Evolutionary conservation across 2,888 invertebrate genomes (phyloP), one percentile per base, ranked within the genome.

Genomic region (Mechanitis mazaeus): DNA sequence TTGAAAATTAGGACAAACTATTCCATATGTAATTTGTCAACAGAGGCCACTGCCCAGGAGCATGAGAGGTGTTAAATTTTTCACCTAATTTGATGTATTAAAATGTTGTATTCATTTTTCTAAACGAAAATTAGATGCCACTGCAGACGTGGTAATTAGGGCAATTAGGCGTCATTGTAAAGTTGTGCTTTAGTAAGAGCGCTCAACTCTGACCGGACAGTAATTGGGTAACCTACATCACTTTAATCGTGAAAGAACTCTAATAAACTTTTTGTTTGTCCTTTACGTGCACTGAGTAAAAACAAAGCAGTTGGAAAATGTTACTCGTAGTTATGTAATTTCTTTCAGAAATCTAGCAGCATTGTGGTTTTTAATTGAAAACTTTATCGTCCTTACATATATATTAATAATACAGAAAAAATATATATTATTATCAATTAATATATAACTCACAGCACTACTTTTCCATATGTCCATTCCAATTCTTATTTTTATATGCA

Each of bases 191-290:
- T 28, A 55, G 28, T 50, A 50, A 56, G 55, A 55, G 54, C 33
- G 60, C 42, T 38, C 47, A 58, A 50, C 54, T 57, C 53, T 55
- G 33, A 38, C 35, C 50, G 60, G 56, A 58, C 54, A 59, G 59
- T 63, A 59, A 59, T 56, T 59, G 55, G 59, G 56, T 59, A 62
- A 62, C 62, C 59, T 62, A 62, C 62, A 59, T 62, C 59, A 58
- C 59, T 38, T 56, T 56, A 3, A 38, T 45, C 45, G 35, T 45
- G 45, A 56, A 58, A 46, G 57, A 62, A 46, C 45, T 56, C 47
- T 50, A 50, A 54, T 61, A 54, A 50, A 61, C 47, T 33, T 45
- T 50, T 42, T 53, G 46, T 55, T 35, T 55, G 9, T 31, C 50
- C 11, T 50, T 50, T 50, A 11, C 31, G n/a, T 11, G 9, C 28